These are phyloP conservation scores for Neria commutata DNA, from an alignment of 2,888 invertebrate species.

Conservation along the genomic window DNA sequence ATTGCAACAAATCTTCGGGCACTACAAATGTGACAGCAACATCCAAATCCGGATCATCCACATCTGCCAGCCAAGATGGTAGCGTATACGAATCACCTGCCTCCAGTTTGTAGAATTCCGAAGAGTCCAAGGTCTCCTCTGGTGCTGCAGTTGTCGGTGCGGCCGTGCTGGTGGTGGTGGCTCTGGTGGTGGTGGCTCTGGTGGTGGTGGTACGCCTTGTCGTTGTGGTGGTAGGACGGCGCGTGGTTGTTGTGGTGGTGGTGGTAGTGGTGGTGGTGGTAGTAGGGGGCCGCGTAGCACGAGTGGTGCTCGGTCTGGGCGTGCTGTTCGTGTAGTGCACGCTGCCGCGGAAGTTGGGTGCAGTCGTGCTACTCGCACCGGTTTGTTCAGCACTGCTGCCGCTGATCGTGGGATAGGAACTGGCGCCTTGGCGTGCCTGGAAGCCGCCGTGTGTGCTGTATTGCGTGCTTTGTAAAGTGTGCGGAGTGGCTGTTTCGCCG, in stretches of 20 bases:
- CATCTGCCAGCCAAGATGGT: conserved; percentile 54
- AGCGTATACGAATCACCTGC: conserved; percentile 50
- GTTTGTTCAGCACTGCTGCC: not conserved
- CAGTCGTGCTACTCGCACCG: not conserved
- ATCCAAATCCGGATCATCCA: conserved; percentile 57
- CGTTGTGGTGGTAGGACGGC: conserved; percentile 29
- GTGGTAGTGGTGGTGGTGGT: conserved; percentile 18
- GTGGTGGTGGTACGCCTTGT: conserved; percentile 26
- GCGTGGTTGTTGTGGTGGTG: conserved; percentile 21
- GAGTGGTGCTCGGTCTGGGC: conserved; percentile 24
- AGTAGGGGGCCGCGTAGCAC: conserved; percentile 11
- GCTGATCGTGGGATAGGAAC: too few relatives aligned
- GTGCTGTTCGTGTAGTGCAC: conserved; percentile 38
- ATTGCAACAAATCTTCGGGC: conserved; percentile 54
- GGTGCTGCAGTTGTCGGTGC: conserved; percentile 35
- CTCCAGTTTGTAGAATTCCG: conserved; percentile 47
- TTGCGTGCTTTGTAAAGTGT: too few relatives aligned
- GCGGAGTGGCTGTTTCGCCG: too few relatives aligned
- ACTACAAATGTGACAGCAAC: conserved; percentile 53
- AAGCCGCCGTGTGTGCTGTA: too few relatives aligned
- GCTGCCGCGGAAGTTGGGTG: conserved; percentile 39
- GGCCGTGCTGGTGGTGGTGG: conserved; percentile 30
- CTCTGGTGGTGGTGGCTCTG: conserved; percentile 29
- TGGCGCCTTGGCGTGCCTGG: too few relatives aligned
- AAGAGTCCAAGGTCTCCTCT: conserved; percentile 36